Evolutionary conservation across 2,888 invertebrate species (phyloP), one percentile per base, ranked within the genome.

Genomic region (Amblyjoppa proteus): DNA sequence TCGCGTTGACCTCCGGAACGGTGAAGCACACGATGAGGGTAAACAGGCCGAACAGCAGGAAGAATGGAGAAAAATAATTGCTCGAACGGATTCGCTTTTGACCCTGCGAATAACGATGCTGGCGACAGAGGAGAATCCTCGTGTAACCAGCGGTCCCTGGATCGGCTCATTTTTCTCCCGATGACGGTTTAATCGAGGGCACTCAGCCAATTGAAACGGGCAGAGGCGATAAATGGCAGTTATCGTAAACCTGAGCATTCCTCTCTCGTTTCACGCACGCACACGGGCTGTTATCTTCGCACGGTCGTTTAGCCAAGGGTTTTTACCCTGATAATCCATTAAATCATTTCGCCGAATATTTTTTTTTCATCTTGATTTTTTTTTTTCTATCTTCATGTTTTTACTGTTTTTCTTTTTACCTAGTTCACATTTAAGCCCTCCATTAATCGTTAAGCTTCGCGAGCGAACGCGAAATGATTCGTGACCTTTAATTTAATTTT

Each of bases 191-290:
- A 84, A 84, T 84, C 61, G 79, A 79, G 61, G 64, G 71, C 58
- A 79, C 76, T 84, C 78, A 68, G 75, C 34, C 83, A 82, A 81
- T 86, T 75, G 81, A 79, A 84, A 68, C n/a, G 84, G 53, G 61
- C 38, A 58, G 45, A 38, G 41, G 51, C 78, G 74, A 74, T 74
- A 82, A 85, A 85, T 38, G 78, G 51, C 77, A 85, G 81, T 85
- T 85, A 85, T 78, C 51, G 28, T 61, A 20, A 81, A 74, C 49
- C 61, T 38, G 34, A 61, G 64, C 49, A 70, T 66, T 53, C 53
- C 53, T 53, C 38, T n/a, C 41, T 16, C 51, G 28, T 68, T 34
- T 53, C 38, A 25, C 38, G 9, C 71, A 75, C 73, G 66, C 83
- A 79, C 64, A 16, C 51, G 53, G 64, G 49, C 56, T 73, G 68